Percentiles rank a stretch among this genome's conserved stretches.
Evolutionary conservation across 1,140 invertebrate genomes (phyloP).

Genomic region (Drosophila auraria): DNA sequence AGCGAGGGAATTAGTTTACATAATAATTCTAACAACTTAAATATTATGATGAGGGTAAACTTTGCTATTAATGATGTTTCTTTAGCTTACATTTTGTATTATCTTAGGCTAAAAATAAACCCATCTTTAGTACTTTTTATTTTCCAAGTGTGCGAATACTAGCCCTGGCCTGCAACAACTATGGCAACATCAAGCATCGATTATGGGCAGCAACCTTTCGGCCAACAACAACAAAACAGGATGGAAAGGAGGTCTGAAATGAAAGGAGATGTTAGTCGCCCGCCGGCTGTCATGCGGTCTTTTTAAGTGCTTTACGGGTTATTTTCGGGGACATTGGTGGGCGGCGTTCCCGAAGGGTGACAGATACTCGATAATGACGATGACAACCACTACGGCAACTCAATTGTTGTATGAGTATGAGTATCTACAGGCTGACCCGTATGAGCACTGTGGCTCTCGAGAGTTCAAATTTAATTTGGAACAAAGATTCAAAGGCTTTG

Average conservation of each 20-base stretch:
- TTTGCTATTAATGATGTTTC: no score
- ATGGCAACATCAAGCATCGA: conserved; percentile 51
- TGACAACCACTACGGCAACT: conserved; percentile 59
- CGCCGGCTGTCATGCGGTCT: conserved; percentile 72
- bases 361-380: conserved; percentile 75
- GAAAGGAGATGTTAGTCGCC: conserved; percentile 17
- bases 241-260: conserved; percentile 8
- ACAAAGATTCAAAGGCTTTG: conserved; percentile 31
- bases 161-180: conserved; percentile 16
- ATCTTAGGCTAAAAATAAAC: neutral
- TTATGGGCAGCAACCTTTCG: conserved; percentile 32
- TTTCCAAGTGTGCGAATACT: conserved; percentile 9
- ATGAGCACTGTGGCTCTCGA: conserved; percentile 11
- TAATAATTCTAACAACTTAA: neutral
- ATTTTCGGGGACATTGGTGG: conserved; percentile 65
- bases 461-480: conserved; percentile 49
- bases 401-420: conserved; percentile 30
- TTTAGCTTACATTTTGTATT: neutral
- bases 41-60: neutral
- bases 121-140: neutral
- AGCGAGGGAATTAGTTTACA: neutral
- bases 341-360: conserved; percentile 39
- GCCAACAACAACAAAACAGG: neutral
- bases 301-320: conserved; percentile 78
- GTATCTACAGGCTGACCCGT: conserved; percentile 11